Evolutionary conservation across 1,140 invertebrate species (phyloP).

Genomic region (Procambarus clarkii): DNA sequence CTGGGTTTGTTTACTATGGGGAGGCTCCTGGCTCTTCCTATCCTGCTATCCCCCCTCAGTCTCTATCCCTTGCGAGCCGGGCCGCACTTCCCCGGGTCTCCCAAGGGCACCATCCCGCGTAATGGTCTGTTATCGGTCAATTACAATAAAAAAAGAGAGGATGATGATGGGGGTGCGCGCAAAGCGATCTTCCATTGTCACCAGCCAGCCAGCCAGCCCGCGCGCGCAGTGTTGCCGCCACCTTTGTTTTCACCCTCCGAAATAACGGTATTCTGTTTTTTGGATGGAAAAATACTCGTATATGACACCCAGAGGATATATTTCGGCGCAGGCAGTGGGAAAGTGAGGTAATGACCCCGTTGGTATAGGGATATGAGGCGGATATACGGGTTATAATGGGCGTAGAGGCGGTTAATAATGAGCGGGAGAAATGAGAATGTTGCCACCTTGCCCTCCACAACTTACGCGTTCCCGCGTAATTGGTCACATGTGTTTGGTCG

Average conservation of each 20-base stretch:
- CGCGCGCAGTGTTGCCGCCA: slow-evolving; percentile 48
- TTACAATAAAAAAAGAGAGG: slow-evolving; percentile 68
- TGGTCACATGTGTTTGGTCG: slow-evolving; percentile 62
- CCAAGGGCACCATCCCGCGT: slow-evolving; percentile 61
- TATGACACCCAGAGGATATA: background rate
- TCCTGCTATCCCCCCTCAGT: background rate
- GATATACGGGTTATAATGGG: background rate
- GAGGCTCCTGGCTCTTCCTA: too few relatives aligned
- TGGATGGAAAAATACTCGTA: background rate
- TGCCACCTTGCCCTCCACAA: background rate
- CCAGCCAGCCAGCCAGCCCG: background rate
- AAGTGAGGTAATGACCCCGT: background rate
- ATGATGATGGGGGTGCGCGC: slow-evolving; percentile 65
- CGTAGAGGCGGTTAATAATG: background rate
- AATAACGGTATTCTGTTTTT: too few relatives aligned
- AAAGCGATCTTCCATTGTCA: slow-evolving; percentile 67
- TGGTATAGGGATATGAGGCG: slow-evolving; percentile 1
- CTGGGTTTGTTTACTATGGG: too few relatives aligned
- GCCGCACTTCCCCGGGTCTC: background rate
- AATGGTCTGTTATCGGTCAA: slow-evolving; percentile 70
- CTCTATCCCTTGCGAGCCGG: slow-evolving; percentile 1
- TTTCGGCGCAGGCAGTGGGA: background rate
- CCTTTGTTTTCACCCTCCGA: background rate
- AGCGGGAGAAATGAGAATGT: background rate
- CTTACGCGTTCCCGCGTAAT: slow-evolving; percentile 42